Conservation (phyloP, 2,113 vertebrate species). For the human region DNA sequence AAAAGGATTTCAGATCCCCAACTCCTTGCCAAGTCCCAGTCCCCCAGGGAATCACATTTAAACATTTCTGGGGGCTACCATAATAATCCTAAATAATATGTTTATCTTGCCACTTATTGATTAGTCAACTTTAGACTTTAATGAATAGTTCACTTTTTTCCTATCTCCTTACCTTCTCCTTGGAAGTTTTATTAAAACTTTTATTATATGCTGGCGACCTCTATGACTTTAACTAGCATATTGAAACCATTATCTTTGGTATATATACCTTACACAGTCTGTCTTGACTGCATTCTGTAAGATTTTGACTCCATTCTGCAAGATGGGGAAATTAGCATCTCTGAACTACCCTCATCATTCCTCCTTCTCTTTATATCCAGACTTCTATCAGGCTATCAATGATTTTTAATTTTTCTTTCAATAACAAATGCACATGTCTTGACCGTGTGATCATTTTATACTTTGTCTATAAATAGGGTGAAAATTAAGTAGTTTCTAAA, state of each 20-base stretch:
- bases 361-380: background rate
- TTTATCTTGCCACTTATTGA: background rate
- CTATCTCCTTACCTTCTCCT: background rate
- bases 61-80: background rate
- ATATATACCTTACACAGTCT: background rate
- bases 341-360: background rate
- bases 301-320: background rate
- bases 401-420: background rate
- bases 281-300: background rate
- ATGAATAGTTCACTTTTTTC: background rate
- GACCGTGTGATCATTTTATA: background rate
- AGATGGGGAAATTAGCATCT: background rate
- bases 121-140: background rate
- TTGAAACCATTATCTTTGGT: background rate
- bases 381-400: background rate
- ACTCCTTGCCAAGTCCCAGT: background rate
- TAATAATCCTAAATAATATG: background rate
- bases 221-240: background rate
- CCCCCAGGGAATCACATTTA: background rate
- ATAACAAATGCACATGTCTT: background rate
- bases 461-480: background rate
- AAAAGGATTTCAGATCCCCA: background rate
- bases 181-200: background rate
- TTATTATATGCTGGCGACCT: background rate
- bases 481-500: background rate